These are phyloP conservation scores for Coranthus polyacanthus DNA, from an alignment of 2,797 vertebrate genomes.

Conservation along the genomic window DNA sequence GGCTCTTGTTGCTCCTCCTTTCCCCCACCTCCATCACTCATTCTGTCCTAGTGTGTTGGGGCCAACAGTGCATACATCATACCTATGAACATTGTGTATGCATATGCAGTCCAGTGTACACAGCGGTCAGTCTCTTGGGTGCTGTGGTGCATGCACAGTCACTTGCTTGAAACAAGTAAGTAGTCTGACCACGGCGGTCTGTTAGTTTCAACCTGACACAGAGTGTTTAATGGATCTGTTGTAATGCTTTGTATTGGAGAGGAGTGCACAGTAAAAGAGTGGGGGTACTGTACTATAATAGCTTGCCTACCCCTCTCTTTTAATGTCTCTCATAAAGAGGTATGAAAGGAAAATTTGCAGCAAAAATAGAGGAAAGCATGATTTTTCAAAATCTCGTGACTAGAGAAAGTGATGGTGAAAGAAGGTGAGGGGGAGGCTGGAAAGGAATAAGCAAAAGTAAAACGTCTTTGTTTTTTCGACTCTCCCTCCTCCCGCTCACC, in stretches of 20 bases:
- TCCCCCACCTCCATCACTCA: conserved; percentile 54
- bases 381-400: conserved; percentile 49
- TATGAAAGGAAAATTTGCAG: conserved; percentile 47
- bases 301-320: conserved; percentile 69
- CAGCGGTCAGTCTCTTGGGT: conserved; percentile 66
- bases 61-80: conserved; percentile 69
- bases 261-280: conserved; percentile 53
- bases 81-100: conserved; percentile 46
- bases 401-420: conserved; percentile 72
- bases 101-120: conserved; percentile 54
- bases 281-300: conserved; percentile 80
- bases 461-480: conserved; percentile 71
- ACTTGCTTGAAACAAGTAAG: conserved; percentile 78
- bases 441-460: conserved; percentile 66
- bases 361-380: conserved; percentile 53
- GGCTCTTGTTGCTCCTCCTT: conserved; percentile 66
- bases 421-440: conserved; percentile 56
- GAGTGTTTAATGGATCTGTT: conserved; percentile 56
- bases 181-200: conserved; percentile 61
- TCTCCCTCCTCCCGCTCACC: conserved; percentile 52
- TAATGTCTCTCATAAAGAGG: conserved; percentile 32
- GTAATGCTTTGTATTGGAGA: conserved; percentile 41
- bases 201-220: conserved; percentile 60
- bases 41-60: conserved; percentile 62
- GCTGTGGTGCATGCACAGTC: conserved; percentile 68